Base-by-base conservation (phyloP, 2,113 vertebrate genomes). In the Ctenomys sociabilis region DNA sequence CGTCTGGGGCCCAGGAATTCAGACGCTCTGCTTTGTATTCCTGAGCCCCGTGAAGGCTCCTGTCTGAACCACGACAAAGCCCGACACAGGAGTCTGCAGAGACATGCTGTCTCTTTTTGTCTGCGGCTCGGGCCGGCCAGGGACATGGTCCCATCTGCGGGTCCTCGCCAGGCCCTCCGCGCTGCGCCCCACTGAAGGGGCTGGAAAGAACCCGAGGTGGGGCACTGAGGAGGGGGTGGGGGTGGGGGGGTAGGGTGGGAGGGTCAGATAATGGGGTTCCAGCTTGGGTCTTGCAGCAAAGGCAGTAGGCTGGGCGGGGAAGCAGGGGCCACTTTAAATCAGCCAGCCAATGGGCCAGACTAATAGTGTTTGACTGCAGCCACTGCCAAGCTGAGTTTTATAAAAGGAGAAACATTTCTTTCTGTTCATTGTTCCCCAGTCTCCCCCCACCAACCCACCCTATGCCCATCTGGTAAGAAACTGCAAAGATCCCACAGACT, bases 21-120 rank as follows among this genome's bases (percentile, higher is more conserved):
- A 99, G 98, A 98, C 98, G 97, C 96, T 59, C 0, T 96, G 96
- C 98, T 98, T 99, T 99, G 98, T 98, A 98, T 98, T 97, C 98
- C 97, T 75, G 98, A 22, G 98, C 97, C 97, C 98, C 97, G 22
- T 97, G 98, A 98, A 98, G 98, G 94, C 98, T 97, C 95, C 96
- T 90, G 98, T 98, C 98, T 99, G 98, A 97, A 97, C 94, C 64
- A 9, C 0, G 80, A 99, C 98, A 98, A 98, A 97, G 98, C 98
- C 98, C 95, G 93, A 96, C 97, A 97, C 93, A 59, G 95, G 95
- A 24, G 80, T 83, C 94, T 95, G 97, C 97, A 98, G 98, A 98
- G 97, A 88, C 98, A 97, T 89, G 97, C 98, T 98, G 98, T 84
- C 97, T 96, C 95, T 98, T 98, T 98, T 98, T 98, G 98, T 98